Evolutionary conservation across 2,888 invertebrate species (phyloP), one percentile per base, ranked within the genome.

Genomic region (Busseola fusca): DNA sequence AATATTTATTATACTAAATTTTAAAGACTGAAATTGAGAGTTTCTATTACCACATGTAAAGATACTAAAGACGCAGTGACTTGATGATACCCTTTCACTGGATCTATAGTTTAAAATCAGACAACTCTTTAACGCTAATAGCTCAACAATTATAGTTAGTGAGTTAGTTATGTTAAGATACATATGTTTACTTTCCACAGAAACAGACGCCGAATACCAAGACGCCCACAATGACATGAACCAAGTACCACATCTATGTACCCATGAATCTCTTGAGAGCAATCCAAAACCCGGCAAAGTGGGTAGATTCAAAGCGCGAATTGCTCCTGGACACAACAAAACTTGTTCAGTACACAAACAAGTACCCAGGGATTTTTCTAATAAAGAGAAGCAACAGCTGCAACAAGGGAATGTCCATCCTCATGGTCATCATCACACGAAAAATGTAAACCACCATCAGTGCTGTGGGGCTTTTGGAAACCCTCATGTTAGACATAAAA

Each of bases 401-500:
- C 71, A 54, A 3, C 87, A 84, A 54, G 66, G 86, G 0, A 92
- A 89, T 57, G 92, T 93, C 0, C 91, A 92, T 48, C 94, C 94
- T 0, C 95, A 95, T 45, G 95, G 95, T 0, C 95, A 95, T 69
- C 93, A 93, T 69, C 95, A 95, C 74, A 90, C 93, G 21, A 95
- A 95, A 81, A 95, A 95, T 60, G 91, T 92, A 0, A 96, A 95
- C 69, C 95, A 96, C 69, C 96, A 96, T 72, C 95, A 95, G 65
- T 96, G 96, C 69, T 96, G 96, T 80, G 96, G 96, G 0, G 96
- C 96, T 0, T 96, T 95, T 63, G 95, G 95, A 0, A 95, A 95
- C 76, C 95, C 95, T 1, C 94, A 96, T 25, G 94, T 95, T 0
- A 90, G 94, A 76, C 94, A 95, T 82, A 96, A 96, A 93, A 91